phyloP scores from a whole-genome alignment of 2,113 vertebrate species.

The Chaenocephalus aceratus region DNA sequence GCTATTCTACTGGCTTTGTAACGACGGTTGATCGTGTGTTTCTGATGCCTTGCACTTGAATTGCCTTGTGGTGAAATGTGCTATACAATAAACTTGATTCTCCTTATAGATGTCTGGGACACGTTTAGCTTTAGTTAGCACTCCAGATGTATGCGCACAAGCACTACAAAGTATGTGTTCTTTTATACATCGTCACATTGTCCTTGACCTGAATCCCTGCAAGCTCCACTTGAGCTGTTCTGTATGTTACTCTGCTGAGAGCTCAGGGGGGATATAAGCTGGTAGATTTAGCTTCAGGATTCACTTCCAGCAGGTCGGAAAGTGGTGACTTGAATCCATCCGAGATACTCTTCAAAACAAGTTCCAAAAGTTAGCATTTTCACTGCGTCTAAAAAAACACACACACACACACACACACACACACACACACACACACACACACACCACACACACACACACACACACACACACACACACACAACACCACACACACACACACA shows the following conservation, averaged over 20 bases:
- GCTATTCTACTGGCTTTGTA: too few species aligned
- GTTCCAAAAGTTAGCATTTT: conserved; percentile 23
- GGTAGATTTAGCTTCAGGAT: conserved; percentile 31
- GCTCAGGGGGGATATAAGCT: conserved; percentile 21
- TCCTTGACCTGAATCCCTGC: conserved; percentile 56
- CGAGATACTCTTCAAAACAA: neutral
- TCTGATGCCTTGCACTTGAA: too few species aligned
- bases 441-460: too few species aligned
- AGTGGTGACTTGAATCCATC: conserved; percentile 3
- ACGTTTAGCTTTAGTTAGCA: too few species aligned
- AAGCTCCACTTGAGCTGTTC: conserved; percentile 31
- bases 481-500: too few species aligned
- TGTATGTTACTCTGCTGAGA: conserved; percentile 24
- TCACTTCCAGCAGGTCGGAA: conserved; percentile 25
- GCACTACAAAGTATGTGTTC: too few species aligned
- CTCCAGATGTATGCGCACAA: too few species aligned
- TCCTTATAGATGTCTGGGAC: too few species aligned
- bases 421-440: neutral
- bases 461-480: too few species aligned
- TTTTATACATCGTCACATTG: neutral
- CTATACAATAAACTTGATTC: too few species aligned
- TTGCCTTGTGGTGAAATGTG: too few species aligned
- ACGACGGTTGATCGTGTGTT: too few species aligned
- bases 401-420: conserved; percentile 42
- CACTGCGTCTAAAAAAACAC: neutral